Evolutionary conservation across 37 sponge, comb jelly and placozoan genomes (phyloP).

Genomic region (Eunapius fragilis): DNA sequence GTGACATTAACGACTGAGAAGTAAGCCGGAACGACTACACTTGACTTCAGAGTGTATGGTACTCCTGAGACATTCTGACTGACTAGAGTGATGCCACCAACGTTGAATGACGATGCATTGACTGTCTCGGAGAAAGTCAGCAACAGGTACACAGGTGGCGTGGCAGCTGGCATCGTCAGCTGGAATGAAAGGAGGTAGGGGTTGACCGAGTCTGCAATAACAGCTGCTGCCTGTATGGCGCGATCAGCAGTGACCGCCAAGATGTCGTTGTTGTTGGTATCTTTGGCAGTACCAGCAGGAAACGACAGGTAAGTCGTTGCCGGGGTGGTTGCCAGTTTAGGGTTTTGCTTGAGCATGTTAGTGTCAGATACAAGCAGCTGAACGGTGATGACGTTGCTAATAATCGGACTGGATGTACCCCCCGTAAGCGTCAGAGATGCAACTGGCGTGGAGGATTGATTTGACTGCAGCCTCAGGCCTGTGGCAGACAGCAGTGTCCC

Average conservation of each 20-base stretch:
- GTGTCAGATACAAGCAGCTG: constrained; percentile 32
- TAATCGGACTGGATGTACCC: constrained; percentile 31
- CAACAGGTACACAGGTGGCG: constrained; percentile 61
- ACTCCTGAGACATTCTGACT: background rate
- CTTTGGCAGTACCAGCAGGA: constrained; percentile 61
- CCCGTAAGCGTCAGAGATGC: constrained; percentile 28
- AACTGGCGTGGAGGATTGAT: constrained; percentile 7
- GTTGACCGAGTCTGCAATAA: constrained; percentile 63
- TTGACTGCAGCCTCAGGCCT: constrained; percentile 54
- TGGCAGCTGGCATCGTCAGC: constrained; percentile 58
- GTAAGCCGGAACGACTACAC: constrained; percentile 41
- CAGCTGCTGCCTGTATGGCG: constrained; percentile 62
- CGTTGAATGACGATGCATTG: constrained; percentile 53
- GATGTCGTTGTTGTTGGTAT: constrained; percentile 65
- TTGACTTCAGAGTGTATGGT: constrained; percentile 18
- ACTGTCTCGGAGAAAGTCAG: constrained; percentile 85
- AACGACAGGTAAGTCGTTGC: constrained; percentile 71
- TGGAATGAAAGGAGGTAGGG: constrained; percentile 68
- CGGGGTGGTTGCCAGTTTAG: constrained; percentile 51
- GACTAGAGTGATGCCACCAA: constrained; percentile 45
- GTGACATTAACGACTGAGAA: constrained; percentile 48
- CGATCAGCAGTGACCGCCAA: constrained; percentile 19
- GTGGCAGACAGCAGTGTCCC: constrained; percentile 38
- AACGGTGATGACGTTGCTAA: constrained; percentile 49
- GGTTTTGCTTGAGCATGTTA: constrained; percentile 66